A percentile compares a stretch with the other conserved stretches of the same genome.
These are phyloP conservation scores for Sminthopsis crassicaudata DNA, from an alignment of 2,113 vertebrate species.

Conservation along the genomic window DNA sequence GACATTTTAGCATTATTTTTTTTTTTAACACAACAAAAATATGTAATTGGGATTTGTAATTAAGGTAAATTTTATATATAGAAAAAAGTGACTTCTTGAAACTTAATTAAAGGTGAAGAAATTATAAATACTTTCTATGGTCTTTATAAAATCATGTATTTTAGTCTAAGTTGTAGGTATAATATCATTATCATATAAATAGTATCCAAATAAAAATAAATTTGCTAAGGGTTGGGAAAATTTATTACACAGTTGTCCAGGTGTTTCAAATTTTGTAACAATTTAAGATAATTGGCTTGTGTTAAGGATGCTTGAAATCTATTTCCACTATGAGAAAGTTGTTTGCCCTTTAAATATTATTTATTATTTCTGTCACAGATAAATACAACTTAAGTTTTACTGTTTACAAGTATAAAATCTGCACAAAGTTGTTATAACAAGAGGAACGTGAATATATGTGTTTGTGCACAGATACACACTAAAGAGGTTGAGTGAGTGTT, in stretches of 20 bases:
- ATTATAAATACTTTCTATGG: neutral
- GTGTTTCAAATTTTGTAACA: neutral
- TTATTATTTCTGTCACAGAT: neutral
- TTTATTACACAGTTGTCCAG: neutral
- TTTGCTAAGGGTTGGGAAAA: neutral
- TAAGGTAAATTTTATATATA: neutral
- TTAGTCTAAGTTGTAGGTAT: neutral
- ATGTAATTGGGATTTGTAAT: neutral
- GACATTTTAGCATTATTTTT: neutral
- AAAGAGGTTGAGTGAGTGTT: neutral
- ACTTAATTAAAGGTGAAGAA: neutral
- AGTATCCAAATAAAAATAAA: neutral
- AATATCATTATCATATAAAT: neutral
- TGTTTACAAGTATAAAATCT: neutral
- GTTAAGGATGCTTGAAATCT: neutral
- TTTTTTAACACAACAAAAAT: neutral
- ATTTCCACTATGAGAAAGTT: neutral
- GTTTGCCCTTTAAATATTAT: neutral
- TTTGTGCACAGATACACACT: neutral
- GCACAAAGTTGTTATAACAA: neutral
- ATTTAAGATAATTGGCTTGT: neutral
- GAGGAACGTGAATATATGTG: neutral
- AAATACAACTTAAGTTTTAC: neutral
- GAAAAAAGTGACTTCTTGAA: neutral
- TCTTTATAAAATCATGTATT: neutral